These are phyloP conservation scores for Turritopsis dohrnii DNA, from an alignment of 30 jellyfish, hydroid and myxozoan genomes.

Conservation along the genomic window DNA sequence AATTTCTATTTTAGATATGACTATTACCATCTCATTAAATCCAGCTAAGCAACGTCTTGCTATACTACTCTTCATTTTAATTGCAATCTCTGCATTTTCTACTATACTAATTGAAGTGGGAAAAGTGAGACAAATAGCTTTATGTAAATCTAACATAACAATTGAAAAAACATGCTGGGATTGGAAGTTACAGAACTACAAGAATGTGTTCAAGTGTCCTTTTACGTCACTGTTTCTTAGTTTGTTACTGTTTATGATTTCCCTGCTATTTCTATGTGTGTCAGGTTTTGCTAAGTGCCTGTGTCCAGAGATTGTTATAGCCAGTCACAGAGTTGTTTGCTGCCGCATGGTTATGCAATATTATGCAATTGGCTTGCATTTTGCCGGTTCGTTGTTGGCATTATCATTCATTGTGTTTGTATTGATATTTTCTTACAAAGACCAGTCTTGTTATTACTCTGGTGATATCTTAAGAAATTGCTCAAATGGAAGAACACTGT, in stretches of 20 bases:
- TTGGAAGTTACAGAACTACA: constrained; percentile 1
- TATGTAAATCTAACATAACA: constrained; percentile 6
- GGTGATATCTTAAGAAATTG: constrained; percentile 9
- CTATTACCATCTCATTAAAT: not conserved
- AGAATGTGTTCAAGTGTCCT: constrained; percentile 3
- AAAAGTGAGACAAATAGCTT: not conserved
- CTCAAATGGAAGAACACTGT: not conserved
- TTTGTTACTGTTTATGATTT: not conserved
- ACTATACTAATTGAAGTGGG: constrained; percentile 1
- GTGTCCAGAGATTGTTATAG: not conserved
- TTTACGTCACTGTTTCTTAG: constrained; percentile 4
- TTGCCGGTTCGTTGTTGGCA: constrained; percentile 2
- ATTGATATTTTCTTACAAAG: not conserved
- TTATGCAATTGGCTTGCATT: not conserved
- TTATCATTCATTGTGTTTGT: not conserved
- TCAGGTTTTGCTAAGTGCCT: not conserved
- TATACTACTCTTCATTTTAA: not conserved
- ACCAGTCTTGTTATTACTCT: not conserved
- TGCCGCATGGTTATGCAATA: not conserved
- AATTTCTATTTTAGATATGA: not conserved
- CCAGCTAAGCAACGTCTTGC: not conserved
- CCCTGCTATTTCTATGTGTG: not conserved
- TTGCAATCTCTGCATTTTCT: not conserved
- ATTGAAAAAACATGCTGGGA: constrained; percentile 10
- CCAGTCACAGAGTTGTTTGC: not conserved